Base-by-base conservation (phyloP, 2,797 vertebrate species). In the Stomatorhinus walkeri region DNA sequence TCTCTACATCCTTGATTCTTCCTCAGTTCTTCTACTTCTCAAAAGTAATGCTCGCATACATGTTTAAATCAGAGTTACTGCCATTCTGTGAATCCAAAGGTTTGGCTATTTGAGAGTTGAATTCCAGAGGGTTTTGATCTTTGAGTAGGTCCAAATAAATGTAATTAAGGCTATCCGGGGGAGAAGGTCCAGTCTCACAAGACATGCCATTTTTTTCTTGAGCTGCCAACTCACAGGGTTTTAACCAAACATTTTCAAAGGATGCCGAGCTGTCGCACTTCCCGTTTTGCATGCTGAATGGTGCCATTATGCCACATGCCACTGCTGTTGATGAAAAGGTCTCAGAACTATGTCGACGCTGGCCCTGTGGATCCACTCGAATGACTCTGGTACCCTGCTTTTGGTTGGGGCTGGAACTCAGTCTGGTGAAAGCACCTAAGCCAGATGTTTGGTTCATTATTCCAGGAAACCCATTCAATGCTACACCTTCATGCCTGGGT, bases 11-110 rank as follows among this genome's bases (percentile, higher is more conserved):
- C 87, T 91, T 92, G 91, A 85, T 90, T 93, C 91, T 92, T 95
- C 92, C 93, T 94, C 91, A 90, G 89, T 89, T 96, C 95, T 88
- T 96, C 61, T 93, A 91, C 92, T 96, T 96, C 92, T 95, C 95
- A 93, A 97, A 97, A 93, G 93, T 96, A 95, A 97, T 97, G 95
- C 97, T 97, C 92, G 96, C 96, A 83, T 97, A 97, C 89, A 95
- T 90, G 89, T 94, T 96, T 89, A 95, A 88, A 92, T 97, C 96
- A 85, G 95, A 93, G 90, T 91, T 93, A 91, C 92, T 93, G 4
- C 87, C 88, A 22, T 93, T 92, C 87, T 93, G 93, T 90, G 93
- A 94, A 51, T 94, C 94, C 83, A 93, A 90, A 2, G 87, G 89
- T 81, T 91, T 88, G 28, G 93, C 87, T 91, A 93, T 93, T 76